These are phyloP conservation scores for Cavia porcellus DNA, from an alignment of 2,113 vertebrate genomes.

Conservation along the genomic window DNA sequence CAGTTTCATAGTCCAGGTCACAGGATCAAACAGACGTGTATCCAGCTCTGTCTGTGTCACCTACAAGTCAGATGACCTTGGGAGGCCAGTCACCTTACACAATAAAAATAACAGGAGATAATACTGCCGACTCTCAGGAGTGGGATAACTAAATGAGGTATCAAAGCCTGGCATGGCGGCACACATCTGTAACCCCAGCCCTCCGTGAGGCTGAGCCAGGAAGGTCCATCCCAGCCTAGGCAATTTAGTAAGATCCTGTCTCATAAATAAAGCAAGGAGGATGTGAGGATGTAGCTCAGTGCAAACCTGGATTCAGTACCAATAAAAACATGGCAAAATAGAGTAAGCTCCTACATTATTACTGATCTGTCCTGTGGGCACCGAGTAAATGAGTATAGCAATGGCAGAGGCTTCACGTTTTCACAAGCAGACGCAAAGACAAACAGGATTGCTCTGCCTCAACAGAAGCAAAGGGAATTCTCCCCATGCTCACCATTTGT, in stretches of 20 bases:
- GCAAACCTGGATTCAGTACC: background rate
- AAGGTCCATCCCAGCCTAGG: background rate
- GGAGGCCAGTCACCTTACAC: background rate
- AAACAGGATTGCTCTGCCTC: background rate
- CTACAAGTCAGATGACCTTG: background rate
- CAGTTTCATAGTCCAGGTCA: background rate
- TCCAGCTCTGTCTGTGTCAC: background rate
- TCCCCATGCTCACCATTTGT: background rate
- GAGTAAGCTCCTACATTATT: background rate
- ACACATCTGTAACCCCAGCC: background rate
- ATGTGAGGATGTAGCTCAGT: background rate
- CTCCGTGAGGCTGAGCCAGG: background rate
- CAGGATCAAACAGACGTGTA: fast-evolving
- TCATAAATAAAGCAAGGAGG: background rate
- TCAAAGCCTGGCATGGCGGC: background rate
- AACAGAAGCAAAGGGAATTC: background rate
- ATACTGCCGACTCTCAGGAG: background rate
- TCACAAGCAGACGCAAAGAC: background rate
- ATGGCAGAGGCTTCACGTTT: background rate
- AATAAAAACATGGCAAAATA: background rate
- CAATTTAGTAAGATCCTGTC: background rate
- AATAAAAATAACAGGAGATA: background rate
- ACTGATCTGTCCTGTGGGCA: background rate
- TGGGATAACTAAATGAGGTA: background rate
- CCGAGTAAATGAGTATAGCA: background rate